phyloP scores from a whole-genome alignment of 2,113 vertebrate genomes.

The Cettia cetti region DNA sequence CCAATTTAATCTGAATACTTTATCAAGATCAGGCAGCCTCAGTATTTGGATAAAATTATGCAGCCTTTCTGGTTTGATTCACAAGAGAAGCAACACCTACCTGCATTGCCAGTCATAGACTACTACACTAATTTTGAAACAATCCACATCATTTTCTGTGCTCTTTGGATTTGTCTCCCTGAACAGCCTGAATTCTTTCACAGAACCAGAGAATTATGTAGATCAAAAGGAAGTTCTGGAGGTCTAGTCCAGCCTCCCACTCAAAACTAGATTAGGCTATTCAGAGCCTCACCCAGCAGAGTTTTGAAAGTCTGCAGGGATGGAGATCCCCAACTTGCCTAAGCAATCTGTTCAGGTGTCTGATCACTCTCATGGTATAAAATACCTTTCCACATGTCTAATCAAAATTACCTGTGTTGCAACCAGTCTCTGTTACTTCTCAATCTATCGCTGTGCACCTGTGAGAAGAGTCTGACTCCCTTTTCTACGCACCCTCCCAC shows the following conservation, averaged over 20 bases:
- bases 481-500: not conserved
- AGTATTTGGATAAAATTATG: not conserved
- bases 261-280: not conserved
- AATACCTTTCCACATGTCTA: not conserved
- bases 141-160: not conserved
- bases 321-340: not conserved
- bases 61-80: not conserved
- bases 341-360: not conserved
- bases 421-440: not conserved
- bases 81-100: not conserved
- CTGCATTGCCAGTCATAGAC: not conserved
- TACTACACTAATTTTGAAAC: not conserved
- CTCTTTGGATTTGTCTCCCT: not conserved
- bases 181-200: not conserved
- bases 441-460: not conserved
- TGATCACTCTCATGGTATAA: not conserved
- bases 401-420: not conserved
- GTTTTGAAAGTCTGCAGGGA: slow-evolving; percentile 33
- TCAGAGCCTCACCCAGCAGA: not conserved
- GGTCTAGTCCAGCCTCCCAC: not conserved
- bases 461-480: not conserved
- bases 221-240: not conserved
- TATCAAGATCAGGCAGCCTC: not conserved
- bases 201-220: not conserved
- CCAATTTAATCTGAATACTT: not conserved